These are phyloP conservation scores for Sarcophaga variegata DNA, from an alignment of 2,888 invertebrate species.

Conservation along the genomic window DNA sequence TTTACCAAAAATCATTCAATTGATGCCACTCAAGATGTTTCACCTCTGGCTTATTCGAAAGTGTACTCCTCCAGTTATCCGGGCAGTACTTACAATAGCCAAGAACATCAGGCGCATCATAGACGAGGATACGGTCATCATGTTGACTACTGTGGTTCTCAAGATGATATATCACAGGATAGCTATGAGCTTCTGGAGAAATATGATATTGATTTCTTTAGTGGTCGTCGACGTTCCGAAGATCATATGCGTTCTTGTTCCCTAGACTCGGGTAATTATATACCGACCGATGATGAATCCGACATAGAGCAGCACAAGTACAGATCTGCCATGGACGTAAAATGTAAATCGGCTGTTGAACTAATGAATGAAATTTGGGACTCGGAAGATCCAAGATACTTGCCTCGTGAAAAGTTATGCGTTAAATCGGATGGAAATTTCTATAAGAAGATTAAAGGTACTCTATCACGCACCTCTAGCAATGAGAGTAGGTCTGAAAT, in stretches of 20 bases:
- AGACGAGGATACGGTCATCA: slow-evolving; percentile 84
- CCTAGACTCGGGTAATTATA: slow-evolving; percentile 89
- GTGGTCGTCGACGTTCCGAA: slow-evolving; percentile 80
- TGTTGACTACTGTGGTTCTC: slow-evolving; percentile 85
- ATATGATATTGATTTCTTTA: slow-evolving; percentile 83
- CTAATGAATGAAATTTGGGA: slow-evolving; percentile 90
- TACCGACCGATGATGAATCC: slow-evolving; percentile 88
- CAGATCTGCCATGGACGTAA: slow-evolving; percentile 84
- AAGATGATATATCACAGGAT: slow-evolving; percentile 93
- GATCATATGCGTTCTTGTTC: slow-evolving; percentile 87
- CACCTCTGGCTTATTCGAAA: slow-evolving; percentile 85
- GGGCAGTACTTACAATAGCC: slow-evolving; percentile 87
- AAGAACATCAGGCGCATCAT: slow-evolving; percentile 76
- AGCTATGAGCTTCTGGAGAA: slow-evolving; percentile 93
- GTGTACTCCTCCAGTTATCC: slow-evolving; percentile 94
- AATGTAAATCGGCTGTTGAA: slow-evolving; percentile 87
- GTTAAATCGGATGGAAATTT: slow-evolving; percentile 89
- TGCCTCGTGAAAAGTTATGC: slow-evolving; percentile 87
- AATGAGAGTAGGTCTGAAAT: slow-evolving; percentile 88
- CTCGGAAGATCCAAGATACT: slow-evolving; percentile 89
- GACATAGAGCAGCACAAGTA: slow-evolving; percentile 84
- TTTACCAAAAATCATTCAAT: slow-evolving; percentile 85
- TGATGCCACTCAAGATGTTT: slow-evolving; percentile 87
- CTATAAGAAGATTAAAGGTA: slow-evolving; percentile 87
- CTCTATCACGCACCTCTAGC: slow-evolving; percentile 86